Percentiles rank a stretch among this genome's conserved stretches.
Evolutionary conservation across 2,113 vertebrate species (phyloP).

Genomic region (Anser brachyrhynchus): DNA sequence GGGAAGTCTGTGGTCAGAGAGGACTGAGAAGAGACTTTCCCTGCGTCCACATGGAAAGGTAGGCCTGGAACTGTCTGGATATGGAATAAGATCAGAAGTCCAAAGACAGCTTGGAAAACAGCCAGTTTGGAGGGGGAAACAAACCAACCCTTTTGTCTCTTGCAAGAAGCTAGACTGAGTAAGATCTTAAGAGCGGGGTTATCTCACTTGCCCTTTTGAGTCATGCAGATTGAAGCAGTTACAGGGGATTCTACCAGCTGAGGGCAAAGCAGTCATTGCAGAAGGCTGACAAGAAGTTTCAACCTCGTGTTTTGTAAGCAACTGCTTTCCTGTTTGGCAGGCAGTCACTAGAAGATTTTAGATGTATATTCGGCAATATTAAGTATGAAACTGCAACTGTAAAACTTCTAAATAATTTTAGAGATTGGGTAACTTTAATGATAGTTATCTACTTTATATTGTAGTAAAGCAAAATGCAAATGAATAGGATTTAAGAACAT

Average conservation of each 20-base stretch:
- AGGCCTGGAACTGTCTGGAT: not conserved
- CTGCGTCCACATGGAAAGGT: not conserved
- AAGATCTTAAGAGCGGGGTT: not conserved
- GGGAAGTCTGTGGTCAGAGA: not conserved
- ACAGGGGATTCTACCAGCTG: not conserved
- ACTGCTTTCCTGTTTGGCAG: not conserved
- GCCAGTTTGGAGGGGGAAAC: not conserved
- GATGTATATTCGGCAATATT: not conserved
- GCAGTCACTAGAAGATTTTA: not conserved
- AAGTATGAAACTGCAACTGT: not conserved
- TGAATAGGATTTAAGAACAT: not conserved
- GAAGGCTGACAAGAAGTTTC: not conserved
- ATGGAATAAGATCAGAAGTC: not conserved
- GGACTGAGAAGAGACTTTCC: not conserved
- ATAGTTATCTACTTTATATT: not conserved
- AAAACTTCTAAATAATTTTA: not conserved
- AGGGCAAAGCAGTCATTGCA: not conserved
- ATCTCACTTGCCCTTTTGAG: fast-evolving
- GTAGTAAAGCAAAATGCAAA: slow-evolving; percentile 24
- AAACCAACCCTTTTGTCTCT: not conserved
- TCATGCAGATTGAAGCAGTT: not conserved
- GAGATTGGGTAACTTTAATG: not conserved
- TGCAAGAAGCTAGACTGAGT: not conserved
- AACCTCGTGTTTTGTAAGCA: not conserved
- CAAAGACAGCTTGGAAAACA: not conserved